Percentiles rank a stretch among this genome's conserved stretches.
Conservation (phyloP, 2,888 invertebrate species). For the Thelaira solivaga region DNA sequence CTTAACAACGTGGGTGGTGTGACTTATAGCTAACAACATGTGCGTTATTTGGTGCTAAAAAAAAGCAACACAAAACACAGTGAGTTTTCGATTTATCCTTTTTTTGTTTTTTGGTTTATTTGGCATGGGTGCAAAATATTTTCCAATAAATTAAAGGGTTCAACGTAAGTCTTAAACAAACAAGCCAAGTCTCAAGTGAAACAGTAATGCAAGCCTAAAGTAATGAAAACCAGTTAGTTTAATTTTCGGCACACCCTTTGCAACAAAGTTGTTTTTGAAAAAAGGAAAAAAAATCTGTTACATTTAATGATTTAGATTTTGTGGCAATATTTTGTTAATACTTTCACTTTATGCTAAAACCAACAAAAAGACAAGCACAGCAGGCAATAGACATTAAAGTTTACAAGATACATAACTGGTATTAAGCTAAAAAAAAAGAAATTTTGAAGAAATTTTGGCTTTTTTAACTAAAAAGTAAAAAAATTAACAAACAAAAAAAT, state of each 20-base stretch:
- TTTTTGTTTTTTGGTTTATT: conserved; percentile 13
- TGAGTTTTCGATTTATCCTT: conserved; percentile 8
- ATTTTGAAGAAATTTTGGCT: background rate
- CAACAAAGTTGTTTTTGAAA: conserved; percentile 14
- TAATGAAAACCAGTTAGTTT: background rate
- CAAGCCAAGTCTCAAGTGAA: too few species aligned
- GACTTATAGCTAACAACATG: conserved; percentile 28
- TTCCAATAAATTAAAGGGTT: too few species aligned
- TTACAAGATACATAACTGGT: conserved; percentile 29
- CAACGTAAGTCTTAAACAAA: too few species aligned
- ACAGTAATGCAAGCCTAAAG: too few species aligned
- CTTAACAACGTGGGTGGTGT: conserved; percentile 27
- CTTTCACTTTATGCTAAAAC: conserved; percentile 37
- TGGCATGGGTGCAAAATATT: background rate
- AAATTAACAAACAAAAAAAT: background rate
- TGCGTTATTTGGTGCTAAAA: conserved; percentile 36
- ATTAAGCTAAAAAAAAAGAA: background rate
- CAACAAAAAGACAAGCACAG: background rate
- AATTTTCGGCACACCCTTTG: conserved; percentile 8
- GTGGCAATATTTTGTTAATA: conserved; percentile 36
- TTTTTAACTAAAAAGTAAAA: background rate
- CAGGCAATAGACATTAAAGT: conserved; percentile 1
- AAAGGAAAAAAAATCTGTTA: conserved; percentile 6
- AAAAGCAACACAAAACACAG: conserved; percentile 7
- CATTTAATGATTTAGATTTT: conserved; percentile 30